Evolutionary conservation across 2,888 invertebrate species (phyloP), one percentile per base, ranked within the genome.

Genomic region (Anticlea derivata): DNA sequence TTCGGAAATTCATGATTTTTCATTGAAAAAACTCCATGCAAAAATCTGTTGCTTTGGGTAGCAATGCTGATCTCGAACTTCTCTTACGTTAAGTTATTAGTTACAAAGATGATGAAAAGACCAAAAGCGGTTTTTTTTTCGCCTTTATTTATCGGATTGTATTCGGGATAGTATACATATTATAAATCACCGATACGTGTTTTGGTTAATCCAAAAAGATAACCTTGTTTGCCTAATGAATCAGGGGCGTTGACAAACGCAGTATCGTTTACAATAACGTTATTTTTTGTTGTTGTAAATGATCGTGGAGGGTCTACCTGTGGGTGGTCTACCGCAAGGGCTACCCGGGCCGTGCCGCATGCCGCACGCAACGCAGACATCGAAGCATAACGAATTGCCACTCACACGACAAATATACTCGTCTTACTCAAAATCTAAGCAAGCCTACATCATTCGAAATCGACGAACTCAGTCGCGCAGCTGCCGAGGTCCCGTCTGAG

Each of bases 261-360:
- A 59, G 61, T 70, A 66, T 69, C 67, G 66, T 65, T 70, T 71
- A 74, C 73, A 62, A 68, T 63, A 57, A 63, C 60, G 56, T 67
- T 65, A 55, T 67, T 56, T 66, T 76, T 72, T 73, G 77, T 75
- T 74, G 70, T 68, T 63, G 58, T 63, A 63, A 64, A 60, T 65
- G 53, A 55, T 50, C 65, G 66, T 64, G 78, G 78, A 74, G 75
- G 60, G 80, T 73, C 78, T 65, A 45, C 34, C 56, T 44, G 56
- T 60, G 61, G 80, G 83, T 83, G 83, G 83, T 79, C 82, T 78
- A 68, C 73, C 73, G 66, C 73, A 74, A 73, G 70, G 60, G 60
- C 66, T 60, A 63, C 61, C 62, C 67, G 67, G 59, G 63, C 55
- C 44, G 49, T 24, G 31, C 41, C 40, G 40, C 33, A 34, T 58